phyloP scores from a whole-genome alignment of 2,888 invertebrate genomes.

The Allolobophora icterica region DNA sequence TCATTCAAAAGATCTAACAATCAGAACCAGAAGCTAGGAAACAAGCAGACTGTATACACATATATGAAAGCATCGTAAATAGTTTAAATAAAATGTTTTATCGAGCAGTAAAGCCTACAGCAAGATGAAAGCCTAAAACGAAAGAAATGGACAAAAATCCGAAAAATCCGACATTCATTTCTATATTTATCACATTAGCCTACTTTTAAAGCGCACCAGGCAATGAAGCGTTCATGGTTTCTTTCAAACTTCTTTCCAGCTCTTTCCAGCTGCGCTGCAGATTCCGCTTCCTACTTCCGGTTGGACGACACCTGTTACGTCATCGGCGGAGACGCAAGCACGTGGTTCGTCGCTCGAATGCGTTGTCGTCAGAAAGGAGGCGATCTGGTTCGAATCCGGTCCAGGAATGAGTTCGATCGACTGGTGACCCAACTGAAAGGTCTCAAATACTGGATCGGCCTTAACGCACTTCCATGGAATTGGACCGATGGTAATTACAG shows the following conservation, averaged over 20 bases:
- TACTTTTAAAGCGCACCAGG: background rate
- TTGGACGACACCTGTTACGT: slow-evolving; percentile 6
- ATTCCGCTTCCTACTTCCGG: background rate
- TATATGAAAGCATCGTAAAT: no score
- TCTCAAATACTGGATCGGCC: slow-evolving; percentile 19
- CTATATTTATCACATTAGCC: no score
- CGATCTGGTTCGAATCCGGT: background rate
- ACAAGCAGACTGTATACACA: no score
- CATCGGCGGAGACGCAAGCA: background rate
- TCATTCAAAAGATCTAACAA: no score
- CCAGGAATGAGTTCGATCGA: background rate
- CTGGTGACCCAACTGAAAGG: background rate
- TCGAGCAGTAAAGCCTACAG: no score
- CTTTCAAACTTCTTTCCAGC: background rate
- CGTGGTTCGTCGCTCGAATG: slow-evolving; percentile 22
- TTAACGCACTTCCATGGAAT: background rate
- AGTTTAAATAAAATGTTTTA: no score
- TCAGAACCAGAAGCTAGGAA: no score
- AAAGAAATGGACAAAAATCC: no score
- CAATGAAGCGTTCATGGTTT: background rate
- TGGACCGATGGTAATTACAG: slow-evolving; percentile 1
- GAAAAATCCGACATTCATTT: no score
- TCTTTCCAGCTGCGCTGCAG: background rate
- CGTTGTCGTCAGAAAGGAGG: background rate
- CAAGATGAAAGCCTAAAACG: no score